Base-by-base conservation (phyloP, 2,797 vertebrate species). In the Coilia nasus region DNA sequence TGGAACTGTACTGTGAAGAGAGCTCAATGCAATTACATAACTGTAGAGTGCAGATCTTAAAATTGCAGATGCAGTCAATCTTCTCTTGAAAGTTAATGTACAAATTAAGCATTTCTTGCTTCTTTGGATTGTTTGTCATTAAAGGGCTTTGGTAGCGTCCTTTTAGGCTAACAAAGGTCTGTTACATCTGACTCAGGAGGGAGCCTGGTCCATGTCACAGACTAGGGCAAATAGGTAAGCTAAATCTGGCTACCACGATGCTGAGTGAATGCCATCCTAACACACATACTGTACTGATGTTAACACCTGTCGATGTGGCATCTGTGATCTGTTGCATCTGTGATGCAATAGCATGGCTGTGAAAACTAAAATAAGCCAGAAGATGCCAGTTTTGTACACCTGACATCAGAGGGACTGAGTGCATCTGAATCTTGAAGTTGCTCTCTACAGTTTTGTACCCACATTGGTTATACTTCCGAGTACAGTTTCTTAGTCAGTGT, bases 401-500 rank as follows among this genome's bases (percentile, higher is more conserved):
- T 1, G 41, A 6, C 6, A 21, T 21, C 31, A 17, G 71, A 31
- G 15, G 15, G 28, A 78, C 17, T 0, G 71, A 78, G 15, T 21
- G 71, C 31, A 75, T 75, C 67, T 17, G 31, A 78, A 78, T 21
- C 71, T 78, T 21, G 31, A 75, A 75, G 67, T 41, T 75, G 67
- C 25, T 41, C 67, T 19, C 28, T 71, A 28, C 64, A 71, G 5
- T 35, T 35, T 71, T 35, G 28, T 35, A 35, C 17, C 31, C 35
- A 71, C 67, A 71, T 41, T 44, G 6, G 15, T 41, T 31, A 44
- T 21, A 44, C 71, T 78, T 44, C 71, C 2, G 25, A 31, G 28
- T 44, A 78, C 71, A 78, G 71, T 78, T 78, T 19, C 71, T 17
- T 35, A 21, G 12, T 41, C 5, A 44, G 35, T 19, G 15, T 21